phyloP scores from a whole-genome alignment of 2,113 vertebrate species.

The Dendropsophus ebraccatus region DNA sequence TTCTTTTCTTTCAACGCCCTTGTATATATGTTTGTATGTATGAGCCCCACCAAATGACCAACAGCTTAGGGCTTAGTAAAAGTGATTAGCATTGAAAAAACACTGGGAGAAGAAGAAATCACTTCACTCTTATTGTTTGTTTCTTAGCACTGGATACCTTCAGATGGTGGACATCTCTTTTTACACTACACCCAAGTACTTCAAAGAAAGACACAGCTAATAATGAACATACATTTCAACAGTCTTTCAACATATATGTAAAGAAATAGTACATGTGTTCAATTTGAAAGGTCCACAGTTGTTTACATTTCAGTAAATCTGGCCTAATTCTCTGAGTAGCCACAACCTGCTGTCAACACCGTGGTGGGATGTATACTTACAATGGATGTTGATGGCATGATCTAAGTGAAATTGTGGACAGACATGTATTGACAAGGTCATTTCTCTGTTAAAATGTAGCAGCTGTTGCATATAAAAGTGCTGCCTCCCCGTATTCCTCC shows the following conservation, averaged over 20 bases:
- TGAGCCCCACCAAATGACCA: no score
- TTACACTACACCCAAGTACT: constrained; percentile 5
- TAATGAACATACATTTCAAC: constrained; percentile 55
- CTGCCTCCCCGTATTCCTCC: not conserved
- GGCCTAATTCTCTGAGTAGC: not conserved
- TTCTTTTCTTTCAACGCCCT: no score
- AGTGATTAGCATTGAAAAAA: not conserved
- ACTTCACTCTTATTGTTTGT: not conserved
- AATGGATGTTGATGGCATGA: constrained; percentile 3
- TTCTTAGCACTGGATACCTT: constrained; percentile 1
- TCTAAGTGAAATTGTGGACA: constrained; percentile 35
- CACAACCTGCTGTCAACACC: constrained; percentile 35
- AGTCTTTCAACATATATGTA: constrained; percentile 15
- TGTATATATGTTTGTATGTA: no score
- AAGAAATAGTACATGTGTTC: not conserved
- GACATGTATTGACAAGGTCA: constrained; percentile 50
- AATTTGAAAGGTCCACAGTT: constrained; percentile 21
- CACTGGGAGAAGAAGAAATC: not conserved
- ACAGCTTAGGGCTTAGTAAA: not conserved
- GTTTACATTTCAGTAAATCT: constrained; percentile 14
- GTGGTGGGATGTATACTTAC: not conserved
- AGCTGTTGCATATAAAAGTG: not conserved
- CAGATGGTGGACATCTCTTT: not conserved
- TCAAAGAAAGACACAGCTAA: constrained; percentile 37
- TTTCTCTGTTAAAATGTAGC: constrained; percentile 7